phyloP scores from a whole-genome alignment of 2,113 vertebrate species.

The Panthera uncia region DNA sequence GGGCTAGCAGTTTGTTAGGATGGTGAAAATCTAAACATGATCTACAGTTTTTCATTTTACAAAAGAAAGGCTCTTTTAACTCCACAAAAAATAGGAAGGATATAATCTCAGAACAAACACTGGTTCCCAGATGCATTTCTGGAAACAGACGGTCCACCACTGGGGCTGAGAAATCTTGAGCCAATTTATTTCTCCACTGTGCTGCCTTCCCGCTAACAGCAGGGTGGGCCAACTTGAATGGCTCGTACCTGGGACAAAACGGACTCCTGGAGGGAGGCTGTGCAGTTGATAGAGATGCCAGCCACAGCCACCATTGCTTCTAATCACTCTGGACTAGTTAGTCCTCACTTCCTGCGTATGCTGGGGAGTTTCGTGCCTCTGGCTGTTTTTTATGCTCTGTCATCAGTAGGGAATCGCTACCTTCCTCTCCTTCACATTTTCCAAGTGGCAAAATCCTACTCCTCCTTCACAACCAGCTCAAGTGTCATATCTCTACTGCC shows the following conservation, averaged over 20 bases:
- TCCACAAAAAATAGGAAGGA: neutral
- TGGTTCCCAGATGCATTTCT: neutral
- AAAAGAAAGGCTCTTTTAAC: neutral
- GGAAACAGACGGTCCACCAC: neutral
- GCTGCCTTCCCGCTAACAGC: neutral
- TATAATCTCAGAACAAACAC: neutral
- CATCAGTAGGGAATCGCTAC: neutral
- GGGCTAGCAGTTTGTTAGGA: neutral
- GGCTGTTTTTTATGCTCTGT: neutral
- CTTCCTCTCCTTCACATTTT: slow-evolving; percentile 5
- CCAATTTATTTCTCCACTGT: neutral
- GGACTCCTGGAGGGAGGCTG: neutral
- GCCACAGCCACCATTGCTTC: neutral
- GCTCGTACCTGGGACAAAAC: neutral
- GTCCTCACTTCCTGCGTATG: neutral
- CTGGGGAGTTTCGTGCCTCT: neutral
- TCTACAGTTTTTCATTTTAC: neutral
- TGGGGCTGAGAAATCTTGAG: neutral
- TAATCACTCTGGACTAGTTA: neutral
- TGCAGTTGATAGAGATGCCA: too few relatives aligned
- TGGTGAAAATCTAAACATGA: neutral
- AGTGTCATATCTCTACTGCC: neutral
- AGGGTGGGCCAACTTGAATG: neutral
- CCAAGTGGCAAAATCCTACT: slow-evolving; percentile 32
- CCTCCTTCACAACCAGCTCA: slow-evolving; percentile 37